A percentile compares a stretch with the other conserved stretches of the same genome.
These are phyloP conservation scores for Rhineura floridana DNA, from an alignment of 2,113 vertebrate genomes.

Conservation along the genomic window DNA sequence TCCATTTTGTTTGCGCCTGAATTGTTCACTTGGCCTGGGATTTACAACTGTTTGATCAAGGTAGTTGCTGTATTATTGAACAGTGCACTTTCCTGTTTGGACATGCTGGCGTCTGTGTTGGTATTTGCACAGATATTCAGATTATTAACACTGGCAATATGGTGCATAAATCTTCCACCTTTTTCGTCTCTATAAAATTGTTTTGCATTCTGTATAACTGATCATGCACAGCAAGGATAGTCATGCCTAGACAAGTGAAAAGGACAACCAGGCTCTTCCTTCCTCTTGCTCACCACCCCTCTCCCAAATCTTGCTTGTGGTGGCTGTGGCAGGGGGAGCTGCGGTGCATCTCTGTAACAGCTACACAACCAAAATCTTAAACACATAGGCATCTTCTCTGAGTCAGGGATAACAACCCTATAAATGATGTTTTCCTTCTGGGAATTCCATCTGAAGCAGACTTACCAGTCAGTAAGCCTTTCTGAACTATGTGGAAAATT, in stretches of 20 bases:
- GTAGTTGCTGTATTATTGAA: not conserved
- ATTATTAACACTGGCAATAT: conserved; percentile 16
- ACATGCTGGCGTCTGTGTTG: not conserved
- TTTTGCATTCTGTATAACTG: not conserved
- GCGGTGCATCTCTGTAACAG: not conserved
- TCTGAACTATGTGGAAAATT: not conserved
- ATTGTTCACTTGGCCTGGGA: not conserved
- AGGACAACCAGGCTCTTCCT: not conserved
- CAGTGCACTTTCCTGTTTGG: conserved; percentile 12
- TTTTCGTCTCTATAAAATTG: not conserved
- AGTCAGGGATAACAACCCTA: not conserved
- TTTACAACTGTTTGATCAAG: not conserved
- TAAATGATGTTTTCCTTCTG: not conserved
- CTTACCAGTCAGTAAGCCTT: not conserved
- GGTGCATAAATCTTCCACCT: not conserved
- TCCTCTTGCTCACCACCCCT: not conserved
- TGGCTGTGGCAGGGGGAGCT: not conserved
- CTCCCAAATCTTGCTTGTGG: no score
- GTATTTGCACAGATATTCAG: not conserved
- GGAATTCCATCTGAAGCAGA: not conserved
- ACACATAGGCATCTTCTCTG: not conserved
- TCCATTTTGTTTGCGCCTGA: not conserved
- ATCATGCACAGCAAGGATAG: not conserved
- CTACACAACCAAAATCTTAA: not conserved
- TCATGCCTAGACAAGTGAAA: not conserved